Evolutionary conservation across 2,888 invertebrate species (phyloP).

Genomic region (Tachina grossa): DNA sequence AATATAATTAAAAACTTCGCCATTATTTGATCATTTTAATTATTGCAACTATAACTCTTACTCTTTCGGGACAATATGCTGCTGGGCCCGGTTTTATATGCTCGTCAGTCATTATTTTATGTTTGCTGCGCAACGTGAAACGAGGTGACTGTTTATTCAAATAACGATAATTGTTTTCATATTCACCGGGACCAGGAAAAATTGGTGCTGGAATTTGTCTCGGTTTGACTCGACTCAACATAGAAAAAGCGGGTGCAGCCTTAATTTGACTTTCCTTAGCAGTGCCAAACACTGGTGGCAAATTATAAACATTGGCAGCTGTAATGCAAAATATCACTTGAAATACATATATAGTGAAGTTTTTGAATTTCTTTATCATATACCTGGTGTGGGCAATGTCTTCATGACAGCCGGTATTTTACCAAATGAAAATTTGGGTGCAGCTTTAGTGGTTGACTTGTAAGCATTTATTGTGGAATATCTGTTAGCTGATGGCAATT

Average conservation of each 20-base stretch:
- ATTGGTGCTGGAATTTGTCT: conserved; percentile 74
- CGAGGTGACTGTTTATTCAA: conserved; percentile 87
- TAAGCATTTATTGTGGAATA: conserved; percentile 20
- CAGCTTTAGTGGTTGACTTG: conserved; percentile 20
- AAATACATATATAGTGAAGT: not conserved
- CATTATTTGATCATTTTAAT: not conserved
- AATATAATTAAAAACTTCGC: conserved; percentile 20
- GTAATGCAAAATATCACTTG: conserved; percentile 5
- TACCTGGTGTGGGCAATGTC: conserved; percentile 57
- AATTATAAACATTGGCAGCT: conserved; percentile 95
- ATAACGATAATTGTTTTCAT: conserved; percentile 86
- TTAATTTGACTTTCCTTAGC: conserved; percentile 84
- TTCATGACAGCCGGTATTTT: conserved; percentile 28
- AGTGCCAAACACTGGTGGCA: conserved; percentile 88
- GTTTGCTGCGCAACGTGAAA: conserved; percentile 93
- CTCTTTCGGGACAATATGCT: conserved; percentile 96
- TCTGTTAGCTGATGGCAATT: conserved; percentile 40
- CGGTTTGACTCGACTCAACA: conserved; percentile 91
- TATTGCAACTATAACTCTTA: conserved; percentile 80
- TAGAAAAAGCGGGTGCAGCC: conserved; percentile 93
- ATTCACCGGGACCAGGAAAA: conserved; percentile 91
- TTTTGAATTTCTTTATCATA: not conserved
- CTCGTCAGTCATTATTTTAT: conserved; percentile 89
- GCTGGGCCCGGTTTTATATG: conserved; percentile 93
- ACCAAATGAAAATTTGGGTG: conserved; percentile 58